Conservation (phyloP, 1,140 invertebrate species). For the Drosophila ohnishii region DNA sequence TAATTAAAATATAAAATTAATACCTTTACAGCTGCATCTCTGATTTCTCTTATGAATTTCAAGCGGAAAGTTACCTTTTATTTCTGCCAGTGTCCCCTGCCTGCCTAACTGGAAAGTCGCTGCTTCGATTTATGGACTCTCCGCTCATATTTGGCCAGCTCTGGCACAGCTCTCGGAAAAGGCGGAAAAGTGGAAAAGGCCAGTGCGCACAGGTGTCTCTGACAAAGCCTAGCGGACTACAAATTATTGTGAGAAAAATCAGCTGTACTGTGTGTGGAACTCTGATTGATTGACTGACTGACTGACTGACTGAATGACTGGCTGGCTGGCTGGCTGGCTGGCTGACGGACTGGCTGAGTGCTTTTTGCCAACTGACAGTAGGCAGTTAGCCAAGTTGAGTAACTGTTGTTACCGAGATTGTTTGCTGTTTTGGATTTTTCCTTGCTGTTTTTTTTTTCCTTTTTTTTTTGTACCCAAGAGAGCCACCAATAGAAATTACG, state of each 20-base stretch:
- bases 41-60: neutral
- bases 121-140: conserved; percentile 65
- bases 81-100: neutral
- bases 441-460: neutral
- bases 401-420: conserved; percentile 59
- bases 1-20: neutral
- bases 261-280: conserved; percentile 50
- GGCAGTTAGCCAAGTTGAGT: conserved; percentile 60
- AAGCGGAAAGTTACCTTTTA: neutral
- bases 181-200: conserved; percentile 37
- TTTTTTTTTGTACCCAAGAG: conserved; percentile 8
- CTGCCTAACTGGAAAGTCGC: conserved; percentile 62
- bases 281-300: conserved; percentile 55
- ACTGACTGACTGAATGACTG: conserved; percentile 19
- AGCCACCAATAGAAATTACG: conserved; percentile 32
- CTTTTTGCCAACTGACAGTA: conserved; percentile 38
- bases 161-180: conserved; percentile 7
- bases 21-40: too few relatives aligned
- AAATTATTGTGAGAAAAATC: conserved; percentile 81
- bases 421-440: conserved; percentile 8
- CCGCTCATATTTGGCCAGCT: conserved; percentile 49
- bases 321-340: neutral
- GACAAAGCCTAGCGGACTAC: conserved; percentile 69
- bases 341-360: conserved; percentile 15
- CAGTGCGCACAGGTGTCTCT: conserved; percentile 63